These are phyloP conservation scores for Drosophila vallismaia DNA, from an alignment of 2,888 invertebrate species.

Conservation along the genomic window DNA sequence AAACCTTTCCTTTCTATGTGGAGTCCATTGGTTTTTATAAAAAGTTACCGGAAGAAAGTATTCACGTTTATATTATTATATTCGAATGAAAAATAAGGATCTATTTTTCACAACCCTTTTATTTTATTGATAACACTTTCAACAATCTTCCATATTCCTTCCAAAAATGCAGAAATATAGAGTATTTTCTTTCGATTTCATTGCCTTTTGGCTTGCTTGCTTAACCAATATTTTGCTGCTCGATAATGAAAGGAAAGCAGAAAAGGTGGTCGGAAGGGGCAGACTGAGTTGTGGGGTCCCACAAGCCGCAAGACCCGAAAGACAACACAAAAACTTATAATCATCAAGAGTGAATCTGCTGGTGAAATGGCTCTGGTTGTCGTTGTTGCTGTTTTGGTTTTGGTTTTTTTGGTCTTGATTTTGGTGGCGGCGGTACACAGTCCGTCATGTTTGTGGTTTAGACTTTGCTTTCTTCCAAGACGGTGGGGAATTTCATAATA, in stretches of 20 bases:
- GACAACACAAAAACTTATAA: slow-evolving; percentile 71
- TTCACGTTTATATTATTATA: background rate
- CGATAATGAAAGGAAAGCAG: slow-evolving; percentile 80
- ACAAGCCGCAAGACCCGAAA: slow-evolving; percentile 46
- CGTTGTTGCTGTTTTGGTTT: slow-evolving; percentile 33
- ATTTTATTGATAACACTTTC: background rate
- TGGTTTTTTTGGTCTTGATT: slow-evolving; percentile 29
- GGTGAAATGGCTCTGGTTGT: slow-evolving; percentile 59
- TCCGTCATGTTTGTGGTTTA: slow-evolving; percentile 49
- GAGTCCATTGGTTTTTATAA: slow-evolving; percentile 5
- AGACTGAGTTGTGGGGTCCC: slow-evolving; percentile 25
- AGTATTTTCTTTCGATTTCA: slow-evolving; percentile 70
- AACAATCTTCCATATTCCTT: background rate
- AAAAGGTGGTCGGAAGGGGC: slow-evolving; percentile 42
- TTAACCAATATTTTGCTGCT: slow-evolving; percentile 79
- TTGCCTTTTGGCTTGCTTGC: slow-evolving; percentile 67
- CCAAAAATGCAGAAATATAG: background rate
- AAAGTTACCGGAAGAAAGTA: fast-evolving
- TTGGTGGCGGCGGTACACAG: slow-evolving; percentile 20
- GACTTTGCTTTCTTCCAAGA: slow-evolving; percentile 60
- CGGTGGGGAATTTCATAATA: slow-evolving; percentile 70
- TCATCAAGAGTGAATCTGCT: slow-evolving; percentile 78
- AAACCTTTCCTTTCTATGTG: background rate
- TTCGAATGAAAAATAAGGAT: background rate
- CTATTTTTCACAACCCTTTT: background rate